Percentiles rank a stretch among this genome's conserved stretches.
Conservation (phyloP, 1,140 invertebrate species). For the Drosophila simulans region DNA sequence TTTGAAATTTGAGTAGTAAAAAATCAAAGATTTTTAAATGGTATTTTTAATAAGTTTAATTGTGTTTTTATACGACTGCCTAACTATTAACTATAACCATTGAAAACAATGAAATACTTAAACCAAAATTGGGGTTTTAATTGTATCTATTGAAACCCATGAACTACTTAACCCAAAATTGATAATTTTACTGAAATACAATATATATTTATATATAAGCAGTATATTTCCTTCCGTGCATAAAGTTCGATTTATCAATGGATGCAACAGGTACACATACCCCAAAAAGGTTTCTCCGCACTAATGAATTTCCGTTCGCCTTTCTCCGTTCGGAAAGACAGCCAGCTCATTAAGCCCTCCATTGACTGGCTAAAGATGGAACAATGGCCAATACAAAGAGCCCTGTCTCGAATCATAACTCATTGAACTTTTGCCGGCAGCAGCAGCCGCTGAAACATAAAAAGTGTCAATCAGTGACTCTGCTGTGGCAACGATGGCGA, state of each 20-base stretch:
- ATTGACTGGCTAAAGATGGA: constrained; percentile 54
- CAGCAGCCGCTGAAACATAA: constrained; percentile 52
- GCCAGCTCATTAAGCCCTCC: constrained; percentile 65
- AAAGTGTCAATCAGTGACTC: constrained; percentile 72
- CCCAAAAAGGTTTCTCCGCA: constrained; percentile 17
- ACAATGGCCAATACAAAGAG: constrained; percentile 52
- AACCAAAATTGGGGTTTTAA: too few relatives aligned
- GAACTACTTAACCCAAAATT: too few relatives aligned
- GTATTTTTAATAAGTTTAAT: too few relatives aligned
- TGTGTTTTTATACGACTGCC: too few relatives aligned
- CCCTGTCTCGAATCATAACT: constrained; percentile 65
- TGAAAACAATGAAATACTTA: too few relatives aligned
- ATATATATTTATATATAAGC: background rate
- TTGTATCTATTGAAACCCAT: too few relatives aligned
- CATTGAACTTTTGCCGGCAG: constrained; percentile 70
- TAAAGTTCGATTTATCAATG: constrained; percentile 53
- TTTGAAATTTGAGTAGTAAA: too few relatives aligned
- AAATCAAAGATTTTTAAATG: too few relatives aligned
- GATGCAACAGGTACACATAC: constrained; percentile 58
- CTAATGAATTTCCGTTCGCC: constrained; percentile 64
- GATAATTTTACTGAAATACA: too few relatives aligned
- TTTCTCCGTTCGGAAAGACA: constrained; percentile 46
- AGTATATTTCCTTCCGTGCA: constrained; percentile 3
- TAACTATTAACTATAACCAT: too few relatives aligned
- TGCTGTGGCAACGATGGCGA: constrained; percentile 41